Evolutionary conservation across 1,140 invertebrate species (phyloP).

Genomic region (Drosophila teissieri): DNA sequence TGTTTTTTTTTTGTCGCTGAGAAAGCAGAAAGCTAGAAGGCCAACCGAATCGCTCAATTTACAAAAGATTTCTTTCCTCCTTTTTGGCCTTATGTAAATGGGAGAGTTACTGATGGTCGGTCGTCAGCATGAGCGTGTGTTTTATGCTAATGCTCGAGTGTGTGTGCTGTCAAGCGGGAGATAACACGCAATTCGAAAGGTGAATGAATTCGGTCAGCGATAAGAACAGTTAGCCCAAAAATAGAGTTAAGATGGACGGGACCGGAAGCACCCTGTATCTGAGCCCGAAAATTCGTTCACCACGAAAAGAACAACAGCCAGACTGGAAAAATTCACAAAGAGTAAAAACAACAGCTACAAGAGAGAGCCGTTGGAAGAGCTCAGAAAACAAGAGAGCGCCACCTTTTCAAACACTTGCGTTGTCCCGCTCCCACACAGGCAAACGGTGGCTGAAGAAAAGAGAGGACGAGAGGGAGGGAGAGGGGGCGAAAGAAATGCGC

Average conservation of each 20-base stretch:
- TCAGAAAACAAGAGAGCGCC: constrained; percentile 11
- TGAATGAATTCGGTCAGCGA: constrained; percentile 70
- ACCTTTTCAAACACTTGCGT: constrained; percentile 23
- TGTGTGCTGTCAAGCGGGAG: constrained; percentile 43
- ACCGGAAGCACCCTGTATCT: constrained; percentile 41
- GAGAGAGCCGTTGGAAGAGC: constrained; percentile 2
- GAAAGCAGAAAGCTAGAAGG: constrained; percentile 48
- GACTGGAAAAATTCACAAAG: constrained; percentile 48
- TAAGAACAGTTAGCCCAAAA: constrained; percentile 58
- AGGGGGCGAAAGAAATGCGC: constrained; percentile 52
- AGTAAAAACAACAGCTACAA: constrained; percentile 47
- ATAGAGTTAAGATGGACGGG: constrained; percentile 1
- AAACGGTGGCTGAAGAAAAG: constrained; percentile 7
- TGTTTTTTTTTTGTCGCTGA: constrained; percentile 41
- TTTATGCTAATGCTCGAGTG: constrained; percentile 58
- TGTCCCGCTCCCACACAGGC: constrained; percentile 44
- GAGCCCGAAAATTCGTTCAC: constrained; percentile 55
- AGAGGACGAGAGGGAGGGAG: constrained; percentile 20
- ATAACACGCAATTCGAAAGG: constrained; percentile 57
- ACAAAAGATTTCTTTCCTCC: constrained; percentile 54
- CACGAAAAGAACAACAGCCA: constrained; percentile 60
- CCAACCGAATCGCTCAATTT: constrained; percentile 38
- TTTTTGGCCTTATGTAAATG: constrained; percentile 65
- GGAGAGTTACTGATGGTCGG: background rate
- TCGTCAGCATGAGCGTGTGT: background rate